Evolutionary conservation across 2,888 invertebrate species (phyloP), one percentile per base, ranked within the genome.

Genomic region (Phaedon cochleariae): DNA sequence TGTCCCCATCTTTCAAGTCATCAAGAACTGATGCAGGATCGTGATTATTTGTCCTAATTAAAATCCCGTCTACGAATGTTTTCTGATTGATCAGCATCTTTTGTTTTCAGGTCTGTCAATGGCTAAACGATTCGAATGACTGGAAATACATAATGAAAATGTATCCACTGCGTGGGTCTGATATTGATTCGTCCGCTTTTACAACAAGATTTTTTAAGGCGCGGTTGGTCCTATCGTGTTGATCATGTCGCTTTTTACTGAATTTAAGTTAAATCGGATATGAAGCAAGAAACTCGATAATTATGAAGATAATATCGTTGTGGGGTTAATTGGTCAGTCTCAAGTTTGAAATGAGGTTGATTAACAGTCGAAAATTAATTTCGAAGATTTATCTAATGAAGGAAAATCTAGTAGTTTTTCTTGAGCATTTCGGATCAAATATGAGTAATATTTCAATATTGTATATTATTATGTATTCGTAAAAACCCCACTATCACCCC

Each of bases 301-400:
- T 34, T 34, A 34, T 10, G 6, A 5, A 34, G 31, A 34, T 34
- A 26, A 26, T 26, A 26, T 26, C 26, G 6, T 6, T 26, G 26
- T 5, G 6, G 26, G 3, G 3, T 5, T 26, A 26, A 26, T 26
- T 26, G 26, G 6, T 6, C 4, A 26, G 6, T 26, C 26, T 26
- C 26, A 26, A 5, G 6, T 26, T 26, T 3, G 6, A 6, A 26
- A 26, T 6, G 6, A 57, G 63, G 62, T 62, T 48, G 29, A 61
- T 31, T 45, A 37, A 26, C 62, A 62, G 58, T n/a, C n/a, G n/a
- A 58, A 20, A 61, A 57, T 34, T 54, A 34, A 29, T 34, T 22
- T 37, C 48, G 49, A 52, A n/a, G n/a, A n/a, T n/a, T n/a, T n/a
- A n/a, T n/a, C n/a, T n/a, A n/a, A n/a, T n/a, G n/a, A n/a, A n/a